Percentiles rank a stretch among this genome's conserved stretches.
Evolutionary conservation across 2,888 invertebrate species (phyloP).

Genomic region (Deilephila porcellus): DNA sequence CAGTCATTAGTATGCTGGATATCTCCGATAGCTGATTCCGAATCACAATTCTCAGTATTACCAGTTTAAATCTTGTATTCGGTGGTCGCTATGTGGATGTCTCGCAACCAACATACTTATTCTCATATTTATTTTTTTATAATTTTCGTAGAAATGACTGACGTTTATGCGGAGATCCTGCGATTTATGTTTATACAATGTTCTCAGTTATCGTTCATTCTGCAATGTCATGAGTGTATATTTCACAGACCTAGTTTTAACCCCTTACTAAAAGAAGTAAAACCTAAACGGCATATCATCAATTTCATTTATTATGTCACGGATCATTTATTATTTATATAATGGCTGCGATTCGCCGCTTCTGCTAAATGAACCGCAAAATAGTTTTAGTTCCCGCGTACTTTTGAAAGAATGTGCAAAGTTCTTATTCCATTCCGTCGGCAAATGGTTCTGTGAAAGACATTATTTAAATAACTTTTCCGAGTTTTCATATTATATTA

Average conservation of each 20-base stretch:
- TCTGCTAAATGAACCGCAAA: slow-evolving; percentile 20
- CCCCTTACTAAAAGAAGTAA: not conserved
- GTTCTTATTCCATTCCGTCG: not conserved
- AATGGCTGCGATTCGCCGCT: slow-evolving; percentile 16
- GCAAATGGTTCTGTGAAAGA: not conserved
- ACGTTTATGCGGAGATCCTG: too few relatives aligned
- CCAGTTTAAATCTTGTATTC: too few relatives aligned
- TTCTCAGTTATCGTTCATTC: not conserved
- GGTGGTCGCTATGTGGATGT: too few relatives aligned
- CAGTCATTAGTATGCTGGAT: too few relatives aligned
- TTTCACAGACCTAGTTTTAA: not conserved
- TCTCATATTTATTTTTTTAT: too few relatives aligned
- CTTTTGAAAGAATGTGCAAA: not conserved
- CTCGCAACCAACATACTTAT: too few relatives aligned
- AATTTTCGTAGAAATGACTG: too few relatives aligned
- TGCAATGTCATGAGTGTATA: not conserved
- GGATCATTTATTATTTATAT: slow-evolving; percentile 13
- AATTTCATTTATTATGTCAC: slow-evolving; percentile 2
- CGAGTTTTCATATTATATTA: too few relatives aligned
- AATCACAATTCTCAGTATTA: too few relatives aligned
- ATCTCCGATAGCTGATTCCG: too few relatives aligned
- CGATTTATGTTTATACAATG: too few relatives aligned
- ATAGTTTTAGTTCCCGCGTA: slow-evolving; percentile 13
- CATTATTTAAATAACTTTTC: too few relatives aligned
- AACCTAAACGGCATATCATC: not conserved